phyloP scores from a whole-genome alignment of 2,113 vertebrate genomes.

The Diphyllodes magnificus region DNA sequence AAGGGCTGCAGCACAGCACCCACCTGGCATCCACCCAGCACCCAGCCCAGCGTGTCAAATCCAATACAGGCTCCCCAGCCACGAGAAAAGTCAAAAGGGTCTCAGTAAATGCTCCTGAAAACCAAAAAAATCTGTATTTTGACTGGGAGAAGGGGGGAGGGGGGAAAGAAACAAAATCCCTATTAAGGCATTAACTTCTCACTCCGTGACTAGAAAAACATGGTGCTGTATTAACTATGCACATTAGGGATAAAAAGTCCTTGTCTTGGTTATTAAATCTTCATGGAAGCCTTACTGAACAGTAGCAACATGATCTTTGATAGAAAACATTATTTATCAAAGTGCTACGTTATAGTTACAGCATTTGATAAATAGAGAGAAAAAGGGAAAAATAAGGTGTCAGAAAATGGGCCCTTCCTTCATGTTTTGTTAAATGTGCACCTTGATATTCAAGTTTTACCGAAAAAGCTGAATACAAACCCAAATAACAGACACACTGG shows the following conservation, averaged over 20 bases:
- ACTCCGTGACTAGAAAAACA: background rate
- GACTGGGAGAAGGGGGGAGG: background rate
- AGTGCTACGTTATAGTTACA: background rate
- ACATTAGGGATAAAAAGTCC: background rate
- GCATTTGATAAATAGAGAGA: background rate
- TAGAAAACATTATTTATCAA: background rate
- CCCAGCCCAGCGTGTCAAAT: background rate
- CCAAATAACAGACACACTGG: background rate
- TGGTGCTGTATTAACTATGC: background rate
- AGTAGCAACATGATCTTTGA: background rate
- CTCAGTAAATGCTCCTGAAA: background rate
- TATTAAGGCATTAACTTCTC: background rate
- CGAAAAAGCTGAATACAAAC: background rate
- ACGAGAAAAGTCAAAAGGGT: background rate
- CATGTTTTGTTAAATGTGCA: background rate
- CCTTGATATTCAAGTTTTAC: background rate
- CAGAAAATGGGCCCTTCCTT: background rate
- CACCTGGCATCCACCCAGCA: background rate
- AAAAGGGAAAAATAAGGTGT: background rate
- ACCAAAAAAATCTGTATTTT: background rate
- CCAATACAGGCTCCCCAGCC: rapidly evolving
- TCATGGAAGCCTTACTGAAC: background rate
- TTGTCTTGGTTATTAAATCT: background rate
- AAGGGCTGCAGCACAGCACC: background rate
- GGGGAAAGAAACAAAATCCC: background rate